Evolutionary conservation across 1,140 invertebrate species (phyloP).

Genomic region (Neodiprion fabricii): DNA sequence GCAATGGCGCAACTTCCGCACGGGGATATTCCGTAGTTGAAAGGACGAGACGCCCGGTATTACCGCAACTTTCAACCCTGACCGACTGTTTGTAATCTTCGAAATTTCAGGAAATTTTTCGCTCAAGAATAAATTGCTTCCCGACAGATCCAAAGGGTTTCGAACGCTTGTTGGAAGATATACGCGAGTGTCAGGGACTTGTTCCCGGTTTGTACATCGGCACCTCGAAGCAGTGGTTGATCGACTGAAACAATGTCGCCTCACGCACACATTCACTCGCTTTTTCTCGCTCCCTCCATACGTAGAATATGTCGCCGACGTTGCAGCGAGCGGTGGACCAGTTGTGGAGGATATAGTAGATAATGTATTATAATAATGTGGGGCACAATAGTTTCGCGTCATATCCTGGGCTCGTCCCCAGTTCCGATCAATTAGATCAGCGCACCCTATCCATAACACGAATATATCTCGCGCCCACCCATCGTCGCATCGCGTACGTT

Average conservation of each 20-base stretch:
- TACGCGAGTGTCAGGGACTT: too few relatives aligned
- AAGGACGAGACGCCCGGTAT: too few relatives aligned
- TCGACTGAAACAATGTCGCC: constrained; percentile 8
- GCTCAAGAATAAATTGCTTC: too few relatives aligned
- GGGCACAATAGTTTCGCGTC: constrained; percentile 58
- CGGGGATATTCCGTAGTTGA: too few relatives aligned
- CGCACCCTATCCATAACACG: constrained; percentile 43
- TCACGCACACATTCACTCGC: constrained; percentile 19
- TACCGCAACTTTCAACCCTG: too few relatives aligned
- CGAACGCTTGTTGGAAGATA: too few relatives aligned
- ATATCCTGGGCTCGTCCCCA: constrained; percentile 54
- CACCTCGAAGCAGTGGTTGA: background rate
- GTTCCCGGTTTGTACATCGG: background rate
- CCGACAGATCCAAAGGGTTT: too few relatives aligned
- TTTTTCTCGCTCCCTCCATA: constrained; percentile 33
- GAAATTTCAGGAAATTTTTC: too few relatives aligned
- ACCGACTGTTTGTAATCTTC: too few relatives aligned
- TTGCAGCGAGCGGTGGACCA: background rate
- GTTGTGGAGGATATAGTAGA: constrained; percentile 21
- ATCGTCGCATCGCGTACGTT: constrained; percentile 1
- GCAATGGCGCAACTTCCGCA: too few relatives aligned
- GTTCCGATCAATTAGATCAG: constrained; percentile 56
- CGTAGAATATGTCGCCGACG: background rate
- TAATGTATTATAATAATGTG: constrained; percentile 53
- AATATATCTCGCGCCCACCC: constrained; percentile 40